Conservation (phyloP, 1,140 invertebrate genomes). For the Drosophila lowei region DNA sequence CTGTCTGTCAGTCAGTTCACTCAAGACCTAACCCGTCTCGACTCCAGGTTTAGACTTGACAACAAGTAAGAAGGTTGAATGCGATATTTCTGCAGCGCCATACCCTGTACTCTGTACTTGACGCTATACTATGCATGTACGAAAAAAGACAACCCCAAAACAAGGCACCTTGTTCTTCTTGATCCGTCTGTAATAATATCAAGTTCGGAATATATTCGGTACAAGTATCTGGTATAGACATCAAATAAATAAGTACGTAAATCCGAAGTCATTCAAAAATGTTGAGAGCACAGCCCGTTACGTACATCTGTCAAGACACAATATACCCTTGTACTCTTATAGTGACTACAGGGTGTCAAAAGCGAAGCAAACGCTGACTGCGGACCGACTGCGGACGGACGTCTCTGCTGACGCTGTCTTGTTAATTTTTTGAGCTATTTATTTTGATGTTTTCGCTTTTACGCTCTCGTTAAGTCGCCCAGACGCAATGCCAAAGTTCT, state of each 20-base stretch:
- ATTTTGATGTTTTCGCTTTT: conserved; percentile 82
- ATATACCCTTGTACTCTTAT: neutral
- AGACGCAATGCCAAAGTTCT: conserved; percentile 71
- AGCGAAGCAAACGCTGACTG: conserved; percentile 51
- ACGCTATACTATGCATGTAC: no score
- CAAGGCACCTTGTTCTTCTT: no score
- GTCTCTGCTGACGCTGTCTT: conserved; percentile 63
- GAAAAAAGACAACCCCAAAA: no score
- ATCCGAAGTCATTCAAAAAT: no score
- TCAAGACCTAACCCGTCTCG: conserved; percentile 36
- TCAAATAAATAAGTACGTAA: no score
- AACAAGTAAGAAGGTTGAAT: no score
- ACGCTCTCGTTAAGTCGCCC: conserved; percentile 77
- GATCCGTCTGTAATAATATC: no score
- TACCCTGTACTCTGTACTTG: no score
- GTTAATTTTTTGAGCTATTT: conserved; percentile 81
- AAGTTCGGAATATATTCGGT: no score
- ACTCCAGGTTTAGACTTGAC: conserved; percentile 13
- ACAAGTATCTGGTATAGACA: no score
- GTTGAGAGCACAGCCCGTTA: no score
- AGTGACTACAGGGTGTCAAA: conserved; percentile 17
- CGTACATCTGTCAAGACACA: neutral
- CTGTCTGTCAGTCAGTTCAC: conserved; percentile 51
- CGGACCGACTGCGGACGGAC: neutral
- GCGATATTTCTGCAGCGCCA: no score